Evolutionary conservation across 2,888 invertebrate genomes (phyloP).

Genomic region (Ormyrus labotus): DNA sequence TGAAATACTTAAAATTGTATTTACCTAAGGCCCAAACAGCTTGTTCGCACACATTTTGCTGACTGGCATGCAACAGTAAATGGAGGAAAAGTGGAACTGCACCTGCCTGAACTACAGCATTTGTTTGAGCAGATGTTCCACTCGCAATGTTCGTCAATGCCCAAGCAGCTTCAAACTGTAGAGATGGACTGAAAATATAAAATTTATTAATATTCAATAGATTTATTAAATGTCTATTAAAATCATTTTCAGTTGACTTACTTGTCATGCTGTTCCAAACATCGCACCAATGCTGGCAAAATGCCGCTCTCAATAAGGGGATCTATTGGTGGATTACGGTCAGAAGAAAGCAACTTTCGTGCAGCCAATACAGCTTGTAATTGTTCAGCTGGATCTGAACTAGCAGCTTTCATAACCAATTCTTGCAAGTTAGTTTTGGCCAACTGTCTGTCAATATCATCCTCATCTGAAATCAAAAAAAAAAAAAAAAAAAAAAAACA

Average conservation of each 20-base stretch:
- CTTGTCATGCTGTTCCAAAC: slow-evolving; percentile 89
- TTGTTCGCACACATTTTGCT: slow-evolving; percentile 99
- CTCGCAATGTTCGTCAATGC: slow-evolving; percentile 97
- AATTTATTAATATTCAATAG: slow-evolving; percentile 24
- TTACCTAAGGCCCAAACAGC: slow-evolving; percentile 98
- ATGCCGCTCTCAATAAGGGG: slow-evolving; percentile 95
- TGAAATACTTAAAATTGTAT: background rate
- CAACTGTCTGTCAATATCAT: slow-evolving; percentile 83
- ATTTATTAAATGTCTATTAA: background rate
- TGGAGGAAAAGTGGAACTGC: slow-evolving; percentile 97
- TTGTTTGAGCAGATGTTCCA: slow-evolving; percentile 95
- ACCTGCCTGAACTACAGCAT: slow-evolving; percentile 93
- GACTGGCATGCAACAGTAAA: slow-evolving; percentile 89
- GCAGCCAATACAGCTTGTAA: slow-evolving; percentile 95
- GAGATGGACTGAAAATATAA: slow-evolving; percentile 81
- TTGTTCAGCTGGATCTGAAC: slow-evolving; percentile 88
- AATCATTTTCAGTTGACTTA: slow-evolving; percentile 67
- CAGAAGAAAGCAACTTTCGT: slow-evolving; percentile 96
- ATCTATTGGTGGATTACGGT: slow-evolving; percentile 99
- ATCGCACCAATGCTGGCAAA: slow-evolving; percentile 93
- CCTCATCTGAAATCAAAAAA: slow-evolving; percentile 80
- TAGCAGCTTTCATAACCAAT: slow-evolving; percentile 91
- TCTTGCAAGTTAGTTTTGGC: slow-evolving; percentile 86
- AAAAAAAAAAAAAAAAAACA: slow-evolving; percentile 43
- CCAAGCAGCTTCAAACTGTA: slow-evolving; percentile 99